Evolutionary conservation across 64 coral and sea anemone species (phyloP).

Genomic region (Montipora efflorescens): DNA sequence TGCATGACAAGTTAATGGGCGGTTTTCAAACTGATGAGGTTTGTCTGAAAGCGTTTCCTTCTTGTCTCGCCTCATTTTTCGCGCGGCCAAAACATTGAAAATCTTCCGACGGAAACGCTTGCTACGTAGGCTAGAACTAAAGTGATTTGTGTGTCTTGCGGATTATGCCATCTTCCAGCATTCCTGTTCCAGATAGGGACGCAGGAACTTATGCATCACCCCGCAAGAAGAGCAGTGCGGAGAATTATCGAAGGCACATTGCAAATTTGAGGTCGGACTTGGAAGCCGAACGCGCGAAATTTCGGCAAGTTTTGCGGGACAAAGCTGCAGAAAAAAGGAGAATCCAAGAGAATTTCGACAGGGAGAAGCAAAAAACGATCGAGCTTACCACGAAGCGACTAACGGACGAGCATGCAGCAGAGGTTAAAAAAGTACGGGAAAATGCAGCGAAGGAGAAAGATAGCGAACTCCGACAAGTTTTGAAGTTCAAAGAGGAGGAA

Average conservation of each 20-base stretch:
- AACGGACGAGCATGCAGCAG: conserved; percentile 76
- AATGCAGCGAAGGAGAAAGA: conserved; percentile 83
- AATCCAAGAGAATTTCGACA: conserved; percentile 92
- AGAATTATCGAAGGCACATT: conserved; percentile 87
- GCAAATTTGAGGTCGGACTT: conserved; percentile 89
- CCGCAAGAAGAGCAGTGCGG: conserved; percentile 62
- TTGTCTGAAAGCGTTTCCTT: no score
- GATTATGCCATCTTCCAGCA: conserved; percentile 90
- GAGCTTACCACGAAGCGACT: conserved; percentile 84
- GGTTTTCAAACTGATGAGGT: no score
- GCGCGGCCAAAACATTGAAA: no score
- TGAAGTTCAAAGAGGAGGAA: conserved; percentile 97
- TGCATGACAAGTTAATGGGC: no score
- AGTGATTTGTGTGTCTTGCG: conserved; percentile 59
- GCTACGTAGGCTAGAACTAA: conserved; percentile 39
- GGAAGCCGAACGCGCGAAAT: conserved; percentile 80
- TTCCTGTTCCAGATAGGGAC: conserved; percentile 83
- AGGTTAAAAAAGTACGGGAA: conserved; percentile 76
- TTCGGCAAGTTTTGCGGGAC: conserved; percentile 93
- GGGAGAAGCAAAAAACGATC: conserved; percentile 92
- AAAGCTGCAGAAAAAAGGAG: conserved; percentile 88
- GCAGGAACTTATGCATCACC: conserved; percentile 59
- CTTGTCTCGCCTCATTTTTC: no score
- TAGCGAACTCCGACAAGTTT: conserved; percentile 87
- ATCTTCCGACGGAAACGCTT: background rate